Percentiles rank a stretch among this genome's conserved stretches.
Evolutionary conservation across 2,888 invertebrate genomes (phyloP).

Genomic region (Podotricha telesiphe): DNA sequence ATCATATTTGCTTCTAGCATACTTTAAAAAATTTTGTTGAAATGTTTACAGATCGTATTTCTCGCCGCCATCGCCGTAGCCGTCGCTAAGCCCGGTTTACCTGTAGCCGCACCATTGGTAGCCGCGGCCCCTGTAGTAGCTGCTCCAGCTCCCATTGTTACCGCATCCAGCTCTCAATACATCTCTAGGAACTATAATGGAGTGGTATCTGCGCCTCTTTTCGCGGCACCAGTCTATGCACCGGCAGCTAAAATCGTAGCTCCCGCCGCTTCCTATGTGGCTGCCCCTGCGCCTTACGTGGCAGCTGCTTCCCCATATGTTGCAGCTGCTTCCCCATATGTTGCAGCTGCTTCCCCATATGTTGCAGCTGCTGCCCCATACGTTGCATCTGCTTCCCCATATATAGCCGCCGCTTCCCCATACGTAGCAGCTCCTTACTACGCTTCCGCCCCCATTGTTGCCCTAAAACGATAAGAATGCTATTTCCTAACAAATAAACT

Average conservation of each 20-base stretch:
- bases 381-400: slow-evolving; percentile 54
- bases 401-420: slow-evolving; percentile 58
- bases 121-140: slow-evolving; percentile 58
- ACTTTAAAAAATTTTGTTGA: not conserved
- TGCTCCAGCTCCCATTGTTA: slow-evolving; percentile 83
- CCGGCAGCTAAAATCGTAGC: slow-evolving; percentile 51
- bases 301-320: slow-evolving; percentile 53
- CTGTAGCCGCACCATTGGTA: slow-evolving; percentile 58
- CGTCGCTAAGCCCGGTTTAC: slow-evolving; percentile 64
- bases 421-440: slow-evolving; percentile 51
- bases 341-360: slow-evolving; percentile 55
- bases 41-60: slow-evolving; percentile 63
- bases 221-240: slow-evolving; percentile 55
- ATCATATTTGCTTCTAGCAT: not conserved
- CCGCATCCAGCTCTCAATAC: slow-evolving; percentile 86
- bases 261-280: slow-evolving; percentile 45
- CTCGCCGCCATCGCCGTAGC: slow-evolving; percentile 65
- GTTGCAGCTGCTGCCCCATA: slow-evolving; percentile 55
- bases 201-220: slow-evolving; percentile 74
- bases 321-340: slow-evolving; percentile 52
- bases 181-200: slow-evolving; percentile 85
- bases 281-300: slow-evolving; percentile 49
- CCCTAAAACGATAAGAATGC: slow-evolving; percentile 51
- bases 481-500: slow-evolving; percentile 3
- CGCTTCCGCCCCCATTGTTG: slow-evolving; percentile 65